A percentile compares a stretch with the other conserved stretches of the same genome.
Conservation (phyloP, 2,888 invertebrate species). For the Altica lythri region DNA sequence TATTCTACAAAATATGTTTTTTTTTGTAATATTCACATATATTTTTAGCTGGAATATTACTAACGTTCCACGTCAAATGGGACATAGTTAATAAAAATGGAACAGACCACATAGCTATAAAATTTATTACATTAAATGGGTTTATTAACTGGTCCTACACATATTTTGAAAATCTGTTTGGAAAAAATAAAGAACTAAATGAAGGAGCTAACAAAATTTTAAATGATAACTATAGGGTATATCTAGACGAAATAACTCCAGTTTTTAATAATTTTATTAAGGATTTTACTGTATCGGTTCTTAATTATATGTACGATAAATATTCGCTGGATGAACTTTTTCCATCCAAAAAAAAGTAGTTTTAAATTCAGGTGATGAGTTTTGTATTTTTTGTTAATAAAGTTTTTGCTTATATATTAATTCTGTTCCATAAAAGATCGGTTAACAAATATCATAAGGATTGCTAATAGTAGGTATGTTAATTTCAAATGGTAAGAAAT, state of each 20-base stretch:
- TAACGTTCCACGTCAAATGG: not conserved
- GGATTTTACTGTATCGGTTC: constrained; percentile 53
- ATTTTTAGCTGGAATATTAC: constrained; percentile 2
- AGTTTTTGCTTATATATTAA: too few relatives aligned
- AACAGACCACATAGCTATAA: not conserved
- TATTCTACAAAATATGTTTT: too few relatives aligned
- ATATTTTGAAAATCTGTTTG: constrained; percentile 69
- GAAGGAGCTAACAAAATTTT: constrained; percentile 71
- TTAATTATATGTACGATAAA: not conserved
- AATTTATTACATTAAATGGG: not conserved
- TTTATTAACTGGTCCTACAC: constrained; percentile 57
- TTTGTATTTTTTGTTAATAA: too few relatives aligned
- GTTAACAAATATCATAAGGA: too few relatives aligned
- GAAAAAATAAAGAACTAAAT: constrained; percentile 63
- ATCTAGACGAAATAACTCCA: constrained; percentile 68
- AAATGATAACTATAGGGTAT: constrained; percentile 71
- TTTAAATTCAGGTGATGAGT: too few relatives aligned
- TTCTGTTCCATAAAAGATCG: too few relatives aligned
- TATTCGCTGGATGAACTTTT: constrained; percentile 3
- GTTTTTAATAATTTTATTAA: constrained; percentile 65
- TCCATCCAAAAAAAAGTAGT: too few relatives aligned
- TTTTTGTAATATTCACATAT: too few relatives aligned
- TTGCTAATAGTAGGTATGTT: too few relatives aligned
- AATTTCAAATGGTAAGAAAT: too few relatives aligned
- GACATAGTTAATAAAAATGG: not conserved